Percentiles rank a stretch among this genome's conserved stretches.
These are phyloP conservation scores for Scaptomyza flava DNA, from an alignment of 2,888 invertebrate species.

Conservation along the genomic window DNA sequence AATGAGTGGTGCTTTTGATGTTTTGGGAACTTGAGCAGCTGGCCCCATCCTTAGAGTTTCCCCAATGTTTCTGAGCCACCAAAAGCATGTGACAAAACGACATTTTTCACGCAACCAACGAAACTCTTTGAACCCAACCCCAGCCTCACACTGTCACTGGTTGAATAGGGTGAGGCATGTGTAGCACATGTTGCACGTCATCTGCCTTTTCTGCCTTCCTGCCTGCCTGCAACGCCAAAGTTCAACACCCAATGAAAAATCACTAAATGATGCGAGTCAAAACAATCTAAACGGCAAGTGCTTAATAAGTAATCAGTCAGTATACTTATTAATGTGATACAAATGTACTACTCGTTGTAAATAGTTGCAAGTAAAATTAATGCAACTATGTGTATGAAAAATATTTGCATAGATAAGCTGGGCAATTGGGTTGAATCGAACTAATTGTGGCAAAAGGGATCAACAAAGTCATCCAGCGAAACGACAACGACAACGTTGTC, in stretches of 20 bases:
- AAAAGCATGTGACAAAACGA: slow-evolving; percentile 70
- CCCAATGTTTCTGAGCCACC: slow-evolving; percentile 6
- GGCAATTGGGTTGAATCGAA: slow-evolving; percentile 28
- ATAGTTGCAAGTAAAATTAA: slow-evolving; percentile 1
- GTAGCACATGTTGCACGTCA: slow-evolving; percentile 65
- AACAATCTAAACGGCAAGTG: slow-evolving; percentile 55
- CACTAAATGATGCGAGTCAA: slow-evolving; percentile 60
- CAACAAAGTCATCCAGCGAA: slow-evolving; percentile 8
- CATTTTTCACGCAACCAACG: slow-evolving; percentile 73
- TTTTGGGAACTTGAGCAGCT: slow-evolving; percentile 67
- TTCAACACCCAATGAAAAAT: slow-evolving; percentile 73
- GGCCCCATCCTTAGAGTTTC: slow-evolving; percentile 28
- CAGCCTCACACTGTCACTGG: slow-evolving; percentile 25
- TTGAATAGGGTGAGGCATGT: slow-evolving; percentile 50
- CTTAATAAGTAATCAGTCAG: slow-evolving; percentile 74
- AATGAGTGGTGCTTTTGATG: slow-evolving; percentile 82
- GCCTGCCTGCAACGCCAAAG: slow-evolving; percentile 40
- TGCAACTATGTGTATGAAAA: background rate
- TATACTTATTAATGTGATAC: slow-evolving; percentile 3
- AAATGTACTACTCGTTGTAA: slow-evolving; percentile 1
- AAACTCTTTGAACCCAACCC: slow-evolving; percentile 66
- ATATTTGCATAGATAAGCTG: slow-evolving; percentile 34
- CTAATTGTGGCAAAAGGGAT: slow-evolving; percentile 34
- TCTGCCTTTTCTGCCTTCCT: background rate
- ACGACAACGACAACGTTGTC: slow-evolving; percentile 5